These are phyloP conservation scores for Henricia sp. DNA, from an alignment of 53 echinoderm and acorn worm genomes.

Conservation along the genomic window DNA sequence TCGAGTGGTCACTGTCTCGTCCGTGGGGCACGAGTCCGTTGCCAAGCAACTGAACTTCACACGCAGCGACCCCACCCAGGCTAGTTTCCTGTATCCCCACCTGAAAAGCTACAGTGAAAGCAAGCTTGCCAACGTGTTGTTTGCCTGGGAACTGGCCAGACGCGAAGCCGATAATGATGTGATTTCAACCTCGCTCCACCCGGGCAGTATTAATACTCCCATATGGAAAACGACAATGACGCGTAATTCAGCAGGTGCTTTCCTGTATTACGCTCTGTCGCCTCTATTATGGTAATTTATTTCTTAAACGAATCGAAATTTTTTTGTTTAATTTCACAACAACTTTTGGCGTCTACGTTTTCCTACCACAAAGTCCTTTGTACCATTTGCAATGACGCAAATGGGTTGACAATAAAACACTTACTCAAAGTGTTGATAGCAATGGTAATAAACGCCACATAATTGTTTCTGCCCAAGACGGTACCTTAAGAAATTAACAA, in stretches of 20 bases:
- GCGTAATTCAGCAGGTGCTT: not conserved
- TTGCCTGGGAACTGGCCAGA: slow-evolving; percentile 73
- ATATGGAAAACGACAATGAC: not conserved
- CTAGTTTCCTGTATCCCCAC: slow-evolving; percentile 46
- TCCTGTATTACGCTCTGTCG: slow-evolving; percentile 12
- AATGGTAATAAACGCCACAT: too few relatives aligned
- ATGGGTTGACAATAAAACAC: too few relatives aligned
- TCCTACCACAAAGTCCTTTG: too few relatives aligned
- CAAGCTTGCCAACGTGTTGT: slow-evolving; percentile 80
- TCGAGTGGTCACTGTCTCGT: too few relatives aligned
- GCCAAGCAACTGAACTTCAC: slow-evolving; percentile 38
- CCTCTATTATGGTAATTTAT: slow-evolving; percentile 54
- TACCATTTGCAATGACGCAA: too few relatives aligned
- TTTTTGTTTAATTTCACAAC: too few relatives aligned
- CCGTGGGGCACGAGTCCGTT: slow-evolving; percentile 34
- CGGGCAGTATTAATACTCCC: slow-evolving; percentile 60
- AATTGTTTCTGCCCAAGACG: too few relatives aligned
- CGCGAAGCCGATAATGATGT: slow-evolving; percentile 71
- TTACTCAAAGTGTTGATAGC: too few relatives aligned
- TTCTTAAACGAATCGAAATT: not conserved
- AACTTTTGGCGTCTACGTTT: too few relatives aligned
- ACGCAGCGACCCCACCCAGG: not conserved
- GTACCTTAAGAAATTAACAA: too few relatives aligned
- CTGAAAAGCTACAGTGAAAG: slow-evolving; percentile 59
- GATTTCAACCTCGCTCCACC: slow-evolving; percentile 71